Conservation (phyloP, 2,113 vertebrate genomes). For the Lamprologus tigripictilis region DNA sequence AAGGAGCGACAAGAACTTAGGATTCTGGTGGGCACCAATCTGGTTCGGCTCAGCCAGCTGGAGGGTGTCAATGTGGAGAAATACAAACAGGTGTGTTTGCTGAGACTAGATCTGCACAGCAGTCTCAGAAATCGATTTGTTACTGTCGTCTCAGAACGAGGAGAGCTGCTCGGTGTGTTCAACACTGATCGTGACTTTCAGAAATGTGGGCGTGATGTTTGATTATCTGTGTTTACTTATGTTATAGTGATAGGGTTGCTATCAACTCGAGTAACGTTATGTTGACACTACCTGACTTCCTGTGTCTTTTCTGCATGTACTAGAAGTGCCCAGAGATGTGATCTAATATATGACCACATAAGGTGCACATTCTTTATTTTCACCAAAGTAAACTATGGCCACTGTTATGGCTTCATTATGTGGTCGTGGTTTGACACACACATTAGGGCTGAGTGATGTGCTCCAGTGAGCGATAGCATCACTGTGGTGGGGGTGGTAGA, state of each 20-base stretch:
- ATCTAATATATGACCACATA: background rate
- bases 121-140: background rate
- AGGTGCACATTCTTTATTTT: background rate
- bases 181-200: background rate
- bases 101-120: background rate
- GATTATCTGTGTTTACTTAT: background rate
- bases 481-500: background rate
- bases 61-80: conserved; percentile 97
- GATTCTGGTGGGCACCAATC: conserved; percentile 94
- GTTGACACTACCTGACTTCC: background rate
- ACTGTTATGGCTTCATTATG: background rate
- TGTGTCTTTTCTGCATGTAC: background rate
- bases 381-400: background rate
- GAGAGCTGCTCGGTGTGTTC: background rate
- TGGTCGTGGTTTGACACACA: background rate
- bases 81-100: conserved; percentile 84
- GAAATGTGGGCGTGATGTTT: background rate
- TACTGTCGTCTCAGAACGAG: background rate
- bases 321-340: background rate
- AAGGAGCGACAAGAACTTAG: conserved; percentile 92
- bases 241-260: fast-evolving
- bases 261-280: background rate
- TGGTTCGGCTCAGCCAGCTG: conserved; percentile 94
- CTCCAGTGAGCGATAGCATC: background rate
- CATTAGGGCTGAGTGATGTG: background rate